These are phyloP conservation scores for Scytalopus superciliaris DNA, from an alignment of 2,113 vertebrate species.

Conservation along the genomic window DNA sequence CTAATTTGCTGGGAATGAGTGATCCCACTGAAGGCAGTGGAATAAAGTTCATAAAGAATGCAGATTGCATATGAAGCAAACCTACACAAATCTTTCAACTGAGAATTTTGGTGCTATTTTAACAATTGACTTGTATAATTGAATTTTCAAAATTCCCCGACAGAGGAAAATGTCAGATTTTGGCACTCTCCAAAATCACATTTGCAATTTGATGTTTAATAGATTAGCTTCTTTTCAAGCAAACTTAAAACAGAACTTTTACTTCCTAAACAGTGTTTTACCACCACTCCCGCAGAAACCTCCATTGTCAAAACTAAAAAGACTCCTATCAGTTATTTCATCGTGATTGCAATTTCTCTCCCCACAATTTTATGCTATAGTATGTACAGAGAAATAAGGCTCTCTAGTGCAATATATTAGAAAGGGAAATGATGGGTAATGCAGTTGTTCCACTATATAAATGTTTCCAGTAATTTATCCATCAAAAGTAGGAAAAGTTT, in stretches of 20 bases:
- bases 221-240: not conserved
- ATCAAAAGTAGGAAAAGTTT: not conserved
- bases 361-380: not conserved
- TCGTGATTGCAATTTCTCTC: not conserved
- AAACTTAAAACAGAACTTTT: not conserved
- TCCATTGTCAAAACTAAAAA: not conserved
- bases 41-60: not conserved
- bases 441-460: not conserved
- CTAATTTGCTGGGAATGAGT: not conserved
- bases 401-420: not conserved
- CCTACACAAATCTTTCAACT: not conserved
- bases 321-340: not conserved
- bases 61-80: not conserved
- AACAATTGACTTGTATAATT: not conserved
- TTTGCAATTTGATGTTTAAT: not conserved
- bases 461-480: not conserved
- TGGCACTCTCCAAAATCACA: not conserved
- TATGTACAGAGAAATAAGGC: not conserved
- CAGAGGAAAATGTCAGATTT: not conserved
- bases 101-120: not conserved
- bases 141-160: not conserved
- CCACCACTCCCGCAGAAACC: not conserved
- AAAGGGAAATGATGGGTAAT: not conserved
- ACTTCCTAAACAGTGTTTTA: not conserved
- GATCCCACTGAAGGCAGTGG: not conserved